A percentile compares a stretch with the other conserved stretches of the same genome.
Evolutionary conservation across 2,797 vertebrate genomes (phyloP).

Genomic region (Sebastes oblongus): DNA sequence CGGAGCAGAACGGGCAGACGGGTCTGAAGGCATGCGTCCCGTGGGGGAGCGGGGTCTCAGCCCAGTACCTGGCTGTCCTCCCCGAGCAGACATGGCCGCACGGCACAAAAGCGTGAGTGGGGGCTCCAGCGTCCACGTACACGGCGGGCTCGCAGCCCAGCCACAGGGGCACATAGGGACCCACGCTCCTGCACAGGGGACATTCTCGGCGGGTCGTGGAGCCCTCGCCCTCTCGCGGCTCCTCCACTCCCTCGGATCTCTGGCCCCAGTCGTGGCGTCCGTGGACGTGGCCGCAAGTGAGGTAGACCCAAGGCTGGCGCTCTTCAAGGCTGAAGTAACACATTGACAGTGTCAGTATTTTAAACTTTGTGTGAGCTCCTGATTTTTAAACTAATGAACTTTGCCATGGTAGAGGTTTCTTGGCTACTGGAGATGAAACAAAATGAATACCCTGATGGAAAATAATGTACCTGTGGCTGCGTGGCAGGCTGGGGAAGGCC

Average conservation of each 20-base stretch:
- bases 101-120: conserved; percentile 91
- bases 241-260: conserved; percentile 82
- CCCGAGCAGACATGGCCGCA: conserved; percentile 98
- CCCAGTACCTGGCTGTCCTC: conserved; percentile 94
- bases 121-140: conserved; percentile 91
- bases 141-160: conserved; percentile 93
- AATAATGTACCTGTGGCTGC: conserved; percentile 84
- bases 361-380: background rate
- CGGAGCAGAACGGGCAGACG: conserved; percentile 95
- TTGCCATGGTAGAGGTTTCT: background rate
- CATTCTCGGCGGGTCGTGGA: conserved; percentile 88
- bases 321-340: conserved; percentile 89
- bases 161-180: conserved; percentile 96
- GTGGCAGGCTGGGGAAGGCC: conserved; percentile 95
- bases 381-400: background rate
- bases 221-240: conserved; percentile 61
- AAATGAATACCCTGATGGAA: background rate
- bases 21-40: conserved; percentile 96
- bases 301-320: conserved; percentile 96
- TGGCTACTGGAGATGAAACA: background rate
- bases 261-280: conserved; percentile 97
- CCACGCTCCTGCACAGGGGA: conserved; percentile 93
- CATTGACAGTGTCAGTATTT: background rate
- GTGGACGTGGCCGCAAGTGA: conserved; percentile 93
- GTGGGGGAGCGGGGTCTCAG: conserved; percentile 93